Conservation (phyloP, 2,888 invertebrate species). For the Pseudococcus viburni region DNA sequence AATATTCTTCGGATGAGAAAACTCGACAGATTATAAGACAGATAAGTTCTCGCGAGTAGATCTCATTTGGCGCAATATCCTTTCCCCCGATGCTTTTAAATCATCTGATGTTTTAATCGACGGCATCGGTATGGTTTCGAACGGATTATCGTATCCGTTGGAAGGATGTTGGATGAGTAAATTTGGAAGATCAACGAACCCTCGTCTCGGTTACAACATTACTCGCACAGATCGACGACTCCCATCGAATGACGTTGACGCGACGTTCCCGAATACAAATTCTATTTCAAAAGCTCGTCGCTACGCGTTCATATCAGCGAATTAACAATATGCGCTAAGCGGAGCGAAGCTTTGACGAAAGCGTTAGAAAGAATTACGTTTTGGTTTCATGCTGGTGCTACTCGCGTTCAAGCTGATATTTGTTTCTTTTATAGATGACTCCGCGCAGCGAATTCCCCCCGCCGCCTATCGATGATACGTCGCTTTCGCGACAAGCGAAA, state of each 20-base stretch:
- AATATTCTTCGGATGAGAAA: no score
- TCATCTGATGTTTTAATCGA: no score
- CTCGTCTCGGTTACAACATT: neutral
- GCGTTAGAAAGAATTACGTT: neutral
- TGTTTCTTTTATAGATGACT: neutral
- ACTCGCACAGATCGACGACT: neutral
- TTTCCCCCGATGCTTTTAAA: no score
- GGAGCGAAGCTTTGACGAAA: no score
- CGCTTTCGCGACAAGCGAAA: neutral
- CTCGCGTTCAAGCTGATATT: neutral
- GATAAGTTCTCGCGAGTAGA: no score
- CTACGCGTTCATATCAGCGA: neutral
- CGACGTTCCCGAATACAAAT: neutral
- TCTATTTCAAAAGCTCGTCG: neutral
- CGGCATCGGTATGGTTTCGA: no score
- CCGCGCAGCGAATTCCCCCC: neutral
- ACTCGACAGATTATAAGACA: no score
- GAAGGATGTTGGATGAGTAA: neutral
- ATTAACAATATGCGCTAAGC: neutral
- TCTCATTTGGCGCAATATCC: no score
- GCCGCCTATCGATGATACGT: neutral
- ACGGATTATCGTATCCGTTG: no score
- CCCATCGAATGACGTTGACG: neutral
- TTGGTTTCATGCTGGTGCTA: neutral
- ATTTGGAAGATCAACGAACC: neutral